Evolutionary conservation across 2,888 invertebrate genomes (phyloP), one percentile per base, ranked within the genome.

Genomic region (Keiferia lycopersicella): DNA sequence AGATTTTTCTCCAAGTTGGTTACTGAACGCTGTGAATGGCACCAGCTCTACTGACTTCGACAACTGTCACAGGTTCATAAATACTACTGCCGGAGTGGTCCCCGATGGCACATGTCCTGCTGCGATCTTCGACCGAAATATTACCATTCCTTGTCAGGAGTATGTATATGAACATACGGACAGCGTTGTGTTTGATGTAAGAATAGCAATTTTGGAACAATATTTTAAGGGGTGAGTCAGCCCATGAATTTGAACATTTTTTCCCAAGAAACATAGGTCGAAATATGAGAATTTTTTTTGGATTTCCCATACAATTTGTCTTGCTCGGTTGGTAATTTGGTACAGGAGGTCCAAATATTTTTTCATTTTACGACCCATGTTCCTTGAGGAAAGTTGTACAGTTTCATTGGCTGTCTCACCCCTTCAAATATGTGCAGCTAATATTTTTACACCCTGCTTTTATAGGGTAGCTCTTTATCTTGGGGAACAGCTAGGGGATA

Each of bases 181-280:
- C 22, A 79, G 82, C 1, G 80, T 88, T 0, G 90, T 86, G 0
- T 88, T 87, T 64, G 87, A 88, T 67, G 89, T 89, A 59, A 83
- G 89, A 53, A 11, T 10, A 8, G 7, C 26, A 56, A 10, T 26
- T 26, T 6, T 26, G 2, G 26, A 4, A 26, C 26, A 16, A n/a
- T 1, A 6, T 26, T 26, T 4, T 4, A 26, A 4, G 6, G 6
- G 26, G 26, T 26, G 3, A 2, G 6, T 26, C 26, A 4, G 18
- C 18, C 0, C 12, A 16, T 6, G n/a, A 4, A 45, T 7, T 6
- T 26, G 6, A 26, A 2, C 26, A 26, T 4, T 26, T 6, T 6
- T 26, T n/a, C n/a, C n/a, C n/a, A n/a, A n/a, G n/a, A n/a, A n/a
- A n/a, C n/a, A n/a, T n/a, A n/a, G n/a, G n/a, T n/a, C n/a, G n/a